Evolutionary conservation across 2,888 invertebrate genomes (phyloP).

Genomic region (Polyommatus icarus): DNA sequence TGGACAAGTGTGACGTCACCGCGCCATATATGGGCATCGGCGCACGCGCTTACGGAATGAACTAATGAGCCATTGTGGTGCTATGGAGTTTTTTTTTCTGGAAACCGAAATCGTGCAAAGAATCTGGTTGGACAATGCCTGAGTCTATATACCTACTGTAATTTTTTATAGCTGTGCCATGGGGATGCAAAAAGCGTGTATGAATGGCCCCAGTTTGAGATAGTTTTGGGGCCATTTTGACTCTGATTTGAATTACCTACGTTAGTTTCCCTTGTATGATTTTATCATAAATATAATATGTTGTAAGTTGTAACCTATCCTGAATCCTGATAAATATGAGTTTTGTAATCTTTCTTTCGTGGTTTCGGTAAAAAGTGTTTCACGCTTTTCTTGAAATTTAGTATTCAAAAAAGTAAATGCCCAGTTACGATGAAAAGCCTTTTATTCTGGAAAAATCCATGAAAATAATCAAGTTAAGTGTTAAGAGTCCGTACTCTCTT

Average conservation of each 20-base stretch:
- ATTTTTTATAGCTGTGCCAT: too few species aligned
- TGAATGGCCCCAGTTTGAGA: background rate
- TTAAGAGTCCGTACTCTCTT: too few species aligned
- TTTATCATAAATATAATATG: too few species aligned
- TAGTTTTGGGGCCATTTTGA: too few species aligned
- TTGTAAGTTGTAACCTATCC: too few species aligned
- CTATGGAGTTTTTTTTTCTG: conserved; percentile 14
- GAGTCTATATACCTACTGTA: background rate
- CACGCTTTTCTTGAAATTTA: background rate
- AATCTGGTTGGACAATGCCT: background rate
- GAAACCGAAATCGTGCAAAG: background rate
- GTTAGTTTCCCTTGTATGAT: background rate
- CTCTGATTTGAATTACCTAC: too few species aligned
- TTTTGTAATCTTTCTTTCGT: too few species aligned
- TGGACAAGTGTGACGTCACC: conserved; percentile 22
- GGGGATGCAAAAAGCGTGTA: too few species aligned
- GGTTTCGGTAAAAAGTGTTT: background rate
- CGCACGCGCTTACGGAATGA: conserved; percentile 28
- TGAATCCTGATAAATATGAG: too few species aligned
- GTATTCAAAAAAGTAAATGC: background rate
- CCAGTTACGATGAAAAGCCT: background rate
- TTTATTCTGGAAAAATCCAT: background rate
- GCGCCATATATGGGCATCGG: conserved; percentile 17
- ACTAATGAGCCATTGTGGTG: conserved; percentile 23
- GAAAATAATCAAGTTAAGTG: background rate